Evolutionary conservation across 1,140 invertebrate genomes (phyloP).

Genomic region (Drosophila punjabiensis): DNA sequence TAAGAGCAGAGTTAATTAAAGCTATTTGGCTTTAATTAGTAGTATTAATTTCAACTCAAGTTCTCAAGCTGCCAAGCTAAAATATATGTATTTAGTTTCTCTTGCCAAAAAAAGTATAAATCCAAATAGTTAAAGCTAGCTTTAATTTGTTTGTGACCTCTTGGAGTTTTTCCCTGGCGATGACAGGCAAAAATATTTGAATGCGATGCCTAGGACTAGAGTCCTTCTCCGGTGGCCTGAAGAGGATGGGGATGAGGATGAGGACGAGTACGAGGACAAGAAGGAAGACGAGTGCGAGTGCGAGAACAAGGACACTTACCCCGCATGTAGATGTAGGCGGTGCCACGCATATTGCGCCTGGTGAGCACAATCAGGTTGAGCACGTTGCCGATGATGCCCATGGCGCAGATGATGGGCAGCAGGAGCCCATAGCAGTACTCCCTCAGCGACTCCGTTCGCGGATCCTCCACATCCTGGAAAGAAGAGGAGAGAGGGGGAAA

Average conservation of each 20-base stretch:
- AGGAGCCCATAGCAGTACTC: slow-evolving; percentile 90
- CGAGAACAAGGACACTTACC: slow-evolving; percentile 86
- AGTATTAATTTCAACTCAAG: neutral
- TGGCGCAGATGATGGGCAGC: slow-evolving; percentile 89
- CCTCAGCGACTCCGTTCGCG: slow-evolving; percentile 87
- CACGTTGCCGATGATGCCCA: slow-evolving; percentile 91
- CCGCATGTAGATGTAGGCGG: slow-evolving; percentile 92
- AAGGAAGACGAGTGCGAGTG: too few relatives aligned
- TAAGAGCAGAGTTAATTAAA: neutral
- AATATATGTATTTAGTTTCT: neutral
- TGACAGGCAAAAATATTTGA: slow-evolving; percentile 1
- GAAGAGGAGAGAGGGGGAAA: neutral
- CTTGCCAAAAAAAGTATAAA: neutral
- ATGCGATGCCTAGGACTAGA: neutral
- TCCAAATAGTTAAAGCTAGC: neutral
- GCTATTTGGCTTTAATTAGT: neutral
- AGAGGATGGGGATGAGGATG: too few relatives aligned
- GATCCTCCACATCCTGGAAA: slow-evolving; percentile 86
- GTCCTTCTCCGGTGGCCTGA: neutral
- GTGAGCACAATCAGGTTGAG: slow-evolving; percentile 91
- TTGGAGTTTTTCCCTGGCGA: neutral
- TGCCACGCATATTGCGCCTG: slow-evolving; percentile 91
- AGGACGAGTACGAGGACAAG: neutral
- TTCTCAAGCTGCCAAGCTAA: neutral
- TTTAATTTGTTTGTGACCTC: neutral